These are phyloP conservation scores for Naja naja DNA, from an alignment of 2,113 vertebrate species.

Conservation along the genomic window DNA sequence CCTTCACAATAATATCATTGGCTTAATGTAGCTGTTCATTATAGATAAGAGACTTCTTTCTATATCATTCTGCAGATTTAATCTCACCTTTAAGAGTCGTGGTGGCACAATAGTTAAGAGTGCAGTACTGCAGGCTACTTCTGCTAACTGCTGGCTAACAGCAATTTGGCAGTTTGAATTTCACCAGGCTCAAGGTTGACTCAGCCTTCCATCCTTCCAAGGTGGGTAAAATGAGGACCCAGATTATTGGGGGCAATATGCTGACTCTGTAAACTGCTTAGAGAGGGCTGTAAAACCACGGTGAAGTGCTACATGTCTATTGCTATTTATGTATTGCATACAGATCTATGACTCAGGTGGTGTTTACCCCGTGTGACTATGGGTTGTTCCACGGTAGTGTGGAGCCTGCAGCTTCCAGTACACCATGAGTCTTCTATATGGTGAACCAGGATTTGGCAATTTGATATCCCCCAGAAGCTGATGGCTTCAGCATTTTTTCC, in stretches of 20 bases:
- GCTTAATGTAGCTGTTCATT: background rate
- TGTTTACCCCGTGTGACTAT: background rate
- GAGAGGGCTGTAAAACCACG: too few relatives aligned
- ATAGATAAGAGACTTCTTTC: background rate
- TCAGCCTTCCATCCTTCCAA: too few relatives aligned
- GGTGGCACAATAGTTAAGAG: too few relatives aligned
- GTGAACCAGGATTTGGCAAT: background rate
- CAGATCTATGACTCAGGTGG: background rate
- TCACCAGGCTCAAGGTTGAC: too few relatives aligned
- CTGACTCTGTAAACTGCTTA: too few relatives aligned
- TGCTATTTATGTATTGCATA: background rate
- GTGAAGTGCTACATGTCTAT: too few relatives aligned
- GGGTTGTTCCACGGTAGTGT: background rate
- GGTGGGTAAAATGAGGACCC: too few relatives aligned
- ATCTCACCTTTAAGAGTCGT: background rate
- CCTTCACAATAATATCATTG: too few relatives aligned
- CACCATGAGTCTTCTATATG: background rate
- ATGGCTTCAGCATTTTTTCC: background rate
- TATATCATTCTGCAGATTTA: background rate
- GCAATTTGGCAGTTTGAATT: too few relatives aligned
- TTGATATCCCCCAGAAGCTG: background rate
- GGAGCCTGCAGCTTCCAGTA: background rate
- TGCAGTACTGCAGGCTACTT: too few relatives aligned
- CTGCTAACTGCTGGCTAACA: too few relatives aligned
- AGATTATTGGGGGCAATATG: too few relatives aligned